These are phyloP conservation scores for Octodonta nipae DNA, from an alignment of 2,888 invertebrate species.

Conservation along the genomic window DNA sequence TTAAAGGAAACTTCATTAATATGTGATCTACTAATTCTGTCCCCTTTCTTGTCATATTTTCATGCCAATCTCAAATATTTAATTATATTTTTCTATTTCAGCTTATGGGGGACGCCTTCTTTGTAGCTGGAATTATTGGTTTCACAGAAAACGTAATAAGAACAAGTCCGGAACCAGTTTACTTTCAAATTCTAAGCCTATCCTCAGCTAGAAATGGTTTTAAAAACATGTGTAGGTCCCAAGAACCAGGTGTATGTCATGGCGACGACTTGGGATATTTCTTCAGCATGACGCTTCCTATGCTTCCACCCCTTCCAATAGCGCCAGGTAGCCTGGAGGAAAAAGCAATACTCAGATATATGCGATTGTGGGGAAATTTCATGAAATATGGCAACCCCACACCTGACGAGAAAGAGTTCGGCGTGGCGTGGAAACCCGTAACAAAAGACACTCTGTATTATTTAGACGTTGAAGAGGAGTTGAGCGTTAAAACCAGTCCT, in stretches of 20 bases:
- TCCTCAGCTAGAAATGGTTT: slow-evolving; percentile 6
- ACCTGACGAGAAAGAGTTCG: slow-evolving; percentile 18
- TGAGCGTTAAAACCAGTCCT: not conserved
- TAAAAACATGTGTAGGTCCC: slow-evolving; percentile 3
- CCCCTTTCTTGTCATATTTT: too few relatives aligned
- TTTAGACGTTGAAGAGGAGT: not conserved
- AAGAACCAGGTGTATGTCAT: slow-evolving; percentile 23
- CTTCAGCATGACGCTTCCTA: slow-evolving; percentile 18
- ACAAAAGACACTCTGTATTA: not conserved
- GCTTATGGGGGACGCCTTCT: not conserved
- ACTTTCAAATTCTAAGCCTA: slow-evolving; percentile 10
- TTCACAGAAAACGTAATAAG: slow-evolving; percentile 6
- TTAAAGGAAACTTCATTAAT: too few relatives aligned
- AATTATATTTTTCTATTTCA: slow-evolving; percentile 2
- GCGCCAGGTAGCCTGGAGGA: slow-evolving; percentile 21
- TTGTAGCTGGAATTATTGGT: slow-evolving; percentile 7
- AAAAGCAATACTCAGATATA: slow-evolving; percentile 21
- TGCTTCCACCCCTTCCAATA: slow-evolving; percentile 12
- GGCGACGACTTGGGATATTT: slow-evolving; percentile 28
- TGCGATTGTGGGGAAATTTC: slow-evolving; percentile 30
- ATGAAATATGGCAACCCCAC: slow-evolving; percentile 26
- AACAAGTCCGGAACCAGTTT: slow-evolving; percentile 8
- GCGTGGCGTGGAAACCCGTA: slow-evolving; percentile 24
- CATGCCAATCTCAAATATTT: not conserved
- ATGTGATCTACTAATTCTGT: too few relatives aligned